A percentile compares a stretch with the other conserved stretches of the same genome.
phyloP scores from a whole-genome alignment of 2,888 invertebrate genomes.

The Phlogophora meticulosa region DNA sequence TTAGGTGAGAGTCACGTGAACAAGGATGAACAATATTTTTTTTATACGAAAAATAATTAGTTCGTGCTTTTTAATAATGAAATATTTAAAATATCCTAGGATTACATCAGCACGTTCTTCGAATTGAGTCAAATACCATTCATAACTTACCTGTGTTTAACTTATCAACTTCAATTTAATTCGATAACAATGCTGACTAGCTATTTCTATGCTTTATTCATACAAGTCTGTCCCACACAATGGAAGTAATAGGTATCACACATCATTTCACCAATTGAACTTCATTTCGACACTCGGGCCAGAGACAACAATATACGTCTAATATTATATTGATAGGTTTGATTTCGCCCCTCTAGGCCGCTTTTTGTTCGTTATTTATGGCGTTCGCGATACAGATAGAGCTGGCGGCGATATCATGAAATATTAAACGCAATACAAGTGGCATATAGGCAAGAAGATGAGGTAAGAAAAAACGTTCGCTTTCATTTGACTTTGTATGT shows the following conservation, averaged over 20 bases:
- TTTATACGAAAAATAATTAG: no score
- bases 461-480: constrained; percentile 87
- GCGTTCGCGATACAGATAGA: constrained; percentile 86
- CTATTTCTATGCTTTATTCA: constrained; percentile 19
- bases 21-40: no score
- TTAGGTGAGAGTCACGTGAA: no score
- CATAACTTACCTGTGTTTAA: background rate
- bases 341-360: constrained; percentile 80
- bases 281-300: constrained; percentile 63
- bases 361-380: constrained; percentile 90
- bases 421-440: constrained; percentile 91
- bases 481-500: constrained; percentile 78
- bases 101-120: no score
- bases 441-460: constrained; percentile 89
- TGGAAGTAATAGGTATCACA: background rate
- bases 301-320: constrained; percentile 79
- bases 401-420: constrained; percentile 89
- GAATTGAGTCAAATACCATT: background rate
- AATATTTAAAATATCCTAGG: no score
- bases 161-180: background rate
- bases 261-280: constrained; percentile 37
- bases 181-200: background rate
- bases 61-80: no score
- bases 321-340: constrained; percentile 90
- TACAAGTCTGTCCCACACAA: constrained; percentile 1